Evolutionary conservation across 2,888 invertebrate genomes (phyloP), one percentile per base, ranked within the genome.

Genomic region (Galeruca laticollis): DNA sequence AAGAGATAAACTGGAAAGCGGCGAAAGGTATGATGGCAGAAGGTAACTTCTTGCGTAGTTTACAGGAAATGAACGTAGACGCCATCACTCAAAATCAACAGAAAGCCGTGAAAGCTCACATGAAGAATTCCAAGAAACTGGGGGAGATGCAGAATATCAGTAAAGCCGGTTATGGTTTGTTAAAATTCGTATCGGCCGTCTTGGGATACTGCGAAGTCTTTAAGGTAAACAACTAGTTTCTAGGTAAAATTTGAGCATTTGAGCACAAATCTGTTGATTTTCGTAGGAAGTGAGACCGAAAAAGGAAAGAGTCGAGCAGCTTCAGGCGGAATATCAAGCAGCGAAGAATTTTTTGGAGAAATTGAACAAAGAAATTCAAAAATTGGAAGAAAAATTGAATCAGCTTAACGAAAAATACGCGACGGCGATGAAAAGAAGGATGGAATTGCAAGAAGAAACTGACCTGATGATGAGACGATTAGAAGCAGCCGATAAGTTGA

Each of bases 11-110:
- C 52, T 97, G 97, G 97, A 96, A 96, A 83, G 90, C 93, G 1
- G 96, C 96, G 0, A 86, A 96, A 93, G 84, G 94, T 90, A 94
- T 97, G 93, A 96, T 97, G 96, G 91, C 94, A 0, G 97, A 97
- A 82, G 92, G 94, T 0, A 93, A 90, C 84, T 97, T 97, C 85
- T 84, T 97, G 43, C 88, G 89, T 62, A 89, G 89, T 63, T 87
- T 97, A 40, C 93, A 93, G 85, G 95, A 96, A 84, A 92, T 97
- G 92, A 94, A 97, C 82, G 94, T 91, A 78, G 92, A 94, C 79
- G 87, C 89, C 4, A 91, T 95, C 71, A 93, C 94, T 0, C 88
- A 89, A 75, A 87, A 87, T 11, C 94, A 94, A 82, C 90, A 92
- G 13, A 90, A 90, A 75, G 88, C 89, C 1, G 91, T 93, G 9